Evolutionary conservation across 2,888 invertebrate genomes (phyloP), one percentile per base, ranked within the genome.

Genomic region (Brachycybe producta): DNA sequence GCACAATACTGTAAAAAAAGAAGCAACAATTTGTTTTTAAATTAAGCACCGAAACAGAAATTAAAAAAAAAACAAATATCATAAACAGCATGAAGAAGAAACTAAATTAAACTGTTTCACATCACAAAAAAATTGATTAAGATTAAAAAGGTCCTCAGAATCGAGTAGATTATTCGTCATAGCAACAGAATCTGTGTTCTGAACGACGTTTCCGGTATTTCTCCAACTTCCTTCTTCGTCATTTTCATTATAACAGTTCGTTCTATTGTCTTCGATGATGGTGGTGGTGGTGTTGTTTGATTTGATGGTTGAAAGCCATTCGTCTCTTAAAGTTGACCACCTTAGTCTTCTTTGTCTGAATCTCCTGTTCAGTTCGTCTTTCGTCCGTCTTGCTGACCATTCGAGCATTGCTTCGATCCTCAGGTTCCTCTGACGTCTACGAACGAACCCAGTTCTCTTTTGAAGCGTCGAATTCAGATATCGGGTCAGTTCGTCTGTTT

Each of bases 1-100:
- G 42, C 42, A n/a, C n/a, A 42, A 42, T 42, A 42, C 42, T 42
- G 42, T 24, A 42, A 42, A n/a, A 19, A n/a, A 41, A 42, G 28
- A 42, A 24, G 28, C 21, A 24, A 42, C 24, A 42, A 8, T 24
- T 11, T 19, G 28, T 15, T 24, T 39, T 24, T 24, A 24, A 42
- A 42, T 28, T 42, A 42, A 28, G 42, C n/a, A n/a, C 42, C 42
- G 23, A 27, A 23, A 28, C 42, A 26, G 24, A 42, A 24, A 42
- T 30, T 30, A 8, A 30, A 30, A 8, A n/a, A n/a, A n/a, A 30
- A 11, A 30, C 32, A 8, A 30, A 30, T 30, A 42, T 26, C 8
- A 27, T 26, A 24, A 27, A 42, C 42, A 42, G 7, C n/a, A 26
- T 24, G 28, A 21, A 39, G 4, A 39, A 19, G 11, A 39, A 24